These are phyloP conservation scores for Isotomurus palustris DNA, from an alignment of 2,888 invertebrate species.

Conservation along the genomic window DNA sequence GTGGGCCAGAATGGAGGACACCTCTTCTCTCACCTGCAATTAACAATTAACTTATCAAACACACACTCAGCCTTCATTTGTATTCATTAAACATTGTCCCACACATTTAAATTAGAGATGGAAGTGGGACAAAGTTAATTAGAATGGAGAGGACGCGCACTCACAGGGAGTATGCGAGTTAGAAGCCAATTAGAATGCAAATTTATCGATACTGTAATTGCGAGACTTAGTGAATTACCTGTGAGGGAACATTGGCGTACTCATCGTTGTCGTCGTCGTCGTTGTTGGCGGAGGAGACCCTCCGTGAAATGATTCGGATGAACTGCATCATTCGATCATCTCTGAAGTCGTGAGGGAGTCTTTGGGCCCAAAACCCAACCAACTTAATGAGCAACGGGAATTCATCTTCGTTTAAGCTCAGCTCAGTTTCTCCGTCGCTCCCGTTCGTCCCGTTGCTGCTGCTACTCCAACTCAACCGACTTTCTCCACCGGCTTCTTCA, in stretches of 20 bases:
- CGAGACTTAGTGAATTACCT: too few species aligned
- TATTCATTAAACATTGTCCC: too few species aligned
- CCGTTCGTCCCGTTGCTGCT: not conserved
- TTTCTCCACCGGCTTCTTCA: not conserved
- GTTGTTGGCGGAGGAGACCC: constrained; percentile 55
- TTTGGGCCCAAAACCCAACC: constrained; percentile 81
- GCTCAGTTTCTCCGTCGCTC: not conserved
- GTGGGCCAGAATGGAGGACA: constrained; percentile 77
- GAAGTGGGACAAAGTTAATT: not conserved
- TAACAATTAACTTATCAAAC: constrained; percentile 5
- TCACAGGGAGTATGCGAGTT: not conserved
- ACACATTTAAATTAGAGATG: too few species aligned
- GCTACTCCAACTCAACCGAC: not conserved
- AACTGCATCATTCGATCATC: constrained; percentile 92
- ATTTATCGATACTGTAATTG: not conserved
- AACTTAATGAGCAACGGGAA: constrained; percentile 63
- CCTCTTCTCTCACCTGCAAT: constrained; percentile 59
- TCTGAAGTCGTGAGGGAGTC: constrained; percentile 73
- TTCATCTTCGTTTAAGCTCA: constrained; percentile 49
- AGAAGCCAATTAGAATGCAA: not conserved
- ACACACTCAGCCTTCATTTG: too few species aligned
- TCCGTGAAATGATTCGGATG: constrained; percentile 81
- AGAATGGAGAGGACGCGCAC: not conserved
- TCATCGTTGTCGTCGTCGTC: too few species aligned
- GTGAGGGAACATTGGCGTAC: too few species aligned